A percentile compares a stretch with the other conserved stretches of the same genome.
phyloP scores from a whole-genome alignment of 2,797 vertebrate species.

The Poecilia velifera region DNA sequence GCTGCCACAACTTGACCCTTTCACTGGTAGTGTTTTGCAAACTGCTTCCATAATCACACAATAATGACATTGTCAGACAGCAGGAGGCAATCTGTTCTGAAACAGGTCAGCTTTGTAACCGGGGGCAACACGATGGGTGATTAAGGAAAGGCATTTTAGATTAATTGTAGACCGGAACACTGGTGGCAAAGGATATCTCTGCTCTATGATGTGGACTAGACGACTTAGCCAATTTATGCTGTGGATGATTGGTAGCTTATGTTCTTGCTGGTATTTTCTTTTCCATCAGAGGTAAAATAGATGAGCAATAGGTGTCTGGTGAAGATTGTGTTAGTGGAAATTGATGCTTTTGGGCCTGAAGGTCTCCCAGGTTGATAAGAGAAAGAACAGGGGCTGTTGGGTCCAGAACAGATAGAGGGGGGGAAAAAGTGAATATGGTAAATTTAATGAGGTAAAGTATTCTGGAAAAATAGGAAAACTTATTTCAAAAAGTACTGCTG shows the following conservation, averaged over 20 bases:
- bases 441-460: constrained; percentile 25
- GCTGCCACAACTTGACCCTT: constrained; percentile 43
- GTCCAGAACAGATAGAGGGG: constrained; percentile 24
- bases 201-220: constrained; percentile 34
- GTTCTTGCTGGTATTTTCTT: constrained; percentile 37
- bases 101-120: constrained; percentile 61
- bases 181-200: constrained; percentile 40
- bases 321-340: constrained; percentile 56
- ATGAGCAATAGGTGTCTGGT: constrained; percentile 34
- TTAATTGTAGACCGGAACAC: constrained; percentile 54
- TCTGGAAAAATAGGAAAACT: not conserved
- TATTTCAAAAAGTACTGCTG: not conserved
- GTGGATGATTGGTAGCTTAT: constrained; percentile 40
- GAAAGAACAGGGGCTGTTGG: constrained; percentile 22
- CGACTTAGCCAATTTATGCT: constrained; percentile 45
- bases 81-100: constrained; percentile 40
- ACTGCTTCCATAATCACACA: constrained; percentile 44
- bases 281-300: constrained; percentile 36
- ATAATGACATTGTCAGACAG: constrained; percentile 58
- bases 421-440: constrained; percentile 28
- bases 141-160: constrained; percentile 60
- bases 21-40: constrained; percentile 43
- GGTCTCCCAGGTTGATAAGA: constrained; percentile 31
- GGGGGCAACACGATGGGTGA: constrained; percentile 50
- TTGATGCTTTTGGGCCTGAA: constrained; percentile 44